These are phyloP conservation scores for Zaprionus vittiger DNA, from an alignment of 1,140 invertebrate species.

Conservation along the genomic window DNA sequence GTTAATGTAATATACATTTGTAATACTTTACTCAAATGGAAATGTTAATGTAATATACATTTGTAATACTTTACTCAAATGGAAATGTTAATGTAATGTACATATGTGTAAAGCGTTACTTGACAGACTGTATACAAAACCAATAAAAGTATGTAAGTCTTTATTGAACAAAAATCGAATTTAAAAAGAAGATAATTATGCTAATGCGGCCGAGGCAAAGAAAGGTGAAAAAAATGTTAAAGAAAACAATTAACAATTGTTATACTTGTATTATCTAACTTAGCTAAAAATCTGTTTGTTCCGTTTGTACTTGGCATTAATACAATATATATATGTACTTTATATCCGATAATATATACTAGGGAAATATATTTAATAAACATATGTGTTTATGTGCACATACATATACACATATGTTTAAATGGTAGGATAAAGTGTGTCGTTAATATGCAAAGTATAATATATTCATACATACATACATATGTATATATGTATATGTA, in stretches of 20 bases:
- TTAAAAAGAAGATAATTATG: not conserved
- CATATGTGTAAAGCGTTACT: no score
- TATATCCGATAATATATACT: conserved; percentile 8
- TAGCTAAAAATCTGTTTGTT: not conserved
- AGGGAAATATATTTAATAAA: not conserved
- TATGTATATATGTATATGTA: not conserved
- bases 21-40: no score
- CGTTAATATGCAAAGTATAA: not conserved
- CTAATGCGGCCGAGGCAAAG: conserved; percentile 1
- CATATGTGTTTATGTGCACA: conserved; percentile 4
- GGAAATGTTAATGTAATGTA: no score
- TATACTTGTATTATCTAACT: not conserved
- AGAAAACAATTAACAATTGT: not conserved
- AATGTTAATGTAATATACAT: no score
- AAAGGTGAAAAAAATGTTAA: not conserved
- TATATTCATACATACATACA: not conserved
- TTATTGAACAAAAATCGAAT: no score
- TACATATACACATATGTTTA: not conserved
- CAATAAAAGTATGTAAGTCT: no score
- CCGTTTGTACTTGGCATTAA: not conserved
- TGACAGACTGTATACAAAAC: no score
- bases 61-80: no score
- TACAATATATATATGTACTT: not conserved
- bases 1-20: no score
- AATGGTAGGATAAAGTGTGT: not conserved